phyloP scores from a whole-genome alignment of 2,113 vertebrate species.

The Pachycephala philippinensis region DNA sequence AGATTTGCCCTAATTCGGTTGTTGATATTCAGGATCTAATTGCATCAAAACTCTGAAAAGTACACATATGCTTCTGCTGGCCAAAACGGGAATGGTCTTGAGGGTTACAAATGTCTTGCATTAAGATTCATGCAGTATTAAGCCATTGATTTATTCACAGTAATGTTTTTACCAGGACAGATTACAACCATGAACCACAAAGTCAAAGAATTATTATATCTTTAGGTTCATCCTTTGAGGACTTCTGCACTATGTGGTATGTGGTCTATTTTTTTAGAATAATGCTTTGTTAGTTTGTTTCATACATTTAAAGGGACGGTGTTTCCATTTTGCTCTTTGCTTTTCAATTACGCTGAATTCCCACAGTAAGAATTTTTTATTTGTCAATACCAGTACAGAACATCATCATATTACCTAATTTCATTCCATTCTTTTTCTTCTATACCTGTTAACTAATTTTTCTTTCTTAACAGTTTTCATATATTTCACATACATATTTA shows the following conservation, averaged over 20 bases:
- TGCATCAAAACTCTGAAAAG: constrained; percentile 33
- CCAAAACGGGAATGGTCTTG: neutral
- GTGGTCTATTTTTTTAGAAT: neutral
- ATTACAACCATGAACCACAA: constrained; percentile 38
- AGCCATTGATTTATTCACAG: neutral
- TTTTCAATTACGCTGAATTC: neutral
- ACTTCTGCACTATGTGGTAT: neutral
- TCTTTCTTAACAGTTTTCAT: neutral
- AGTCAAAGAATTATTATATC: neutral
- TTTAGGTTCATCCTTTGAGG: neutral
- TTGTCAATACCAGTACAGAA: neutral
- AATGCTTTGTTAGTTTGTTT: neutral
- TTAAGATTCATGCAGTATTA: neutral
- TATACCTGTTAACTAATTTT: neutral
- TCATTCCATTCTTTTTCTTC: neutral
- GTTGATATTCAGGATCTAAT: neutral
- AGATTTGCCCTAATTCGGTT: constrained; percentile 8
- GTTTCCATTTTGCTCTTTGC: neutral
- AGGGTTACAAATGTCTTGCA: neutral
- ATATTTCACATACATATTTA: neutral
- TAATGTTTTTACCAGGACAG: neutral
- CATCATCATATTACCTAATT: neutral
- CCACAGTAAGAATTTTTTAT: neutral
- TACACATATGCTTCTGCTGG: neutral
- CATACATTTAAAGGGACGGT: neutral